Conservation (phyloP, 2,888 invertebrate species). For the Auanema freiburgensis region DNA sequence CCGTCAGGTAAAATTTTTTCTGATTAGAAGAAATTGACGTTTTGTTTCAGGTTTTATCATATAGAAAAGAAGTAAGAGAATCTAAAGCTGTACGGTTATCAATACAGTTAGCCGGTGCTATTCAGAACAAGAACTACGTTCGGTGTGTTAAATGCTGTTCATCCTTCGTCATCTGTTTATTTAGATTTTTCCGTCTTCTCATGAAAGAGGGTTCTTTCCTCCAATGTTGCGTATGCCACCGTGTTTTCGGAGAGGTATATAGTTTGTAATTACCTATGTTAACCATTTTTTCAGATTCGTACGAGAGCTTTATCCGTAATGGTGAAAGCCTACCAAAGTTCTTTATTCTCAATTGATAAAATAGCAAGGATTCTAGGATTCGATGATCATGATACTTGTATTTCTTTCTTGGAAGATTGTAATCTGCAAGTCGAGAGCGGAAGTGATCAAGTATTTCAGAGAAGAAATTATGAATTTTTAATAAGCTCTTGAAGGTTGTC, state of each 20-base stretch:
- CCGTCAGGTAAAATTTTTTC: constrained; percentile 43
- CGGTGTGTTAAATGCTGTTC: no score
- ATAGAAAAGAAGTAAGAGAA: constrained; percentile 77
- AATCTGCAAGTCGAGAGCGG: no score
- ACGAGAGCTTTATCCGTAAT: constrained; percentile 26
- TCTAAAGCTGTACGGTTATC: constrained; percentile 80
- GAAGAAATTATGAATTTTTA: no score
- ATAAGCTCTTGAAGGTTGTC: constrained; percentile 23
- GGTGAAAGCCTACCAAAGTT: constrained; percentile 24
- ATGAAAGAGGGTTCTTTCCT: constrained; percentile 44
- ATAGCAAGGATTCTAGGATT: constrained; percentile 38
- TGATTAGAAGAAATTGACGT: background rate
- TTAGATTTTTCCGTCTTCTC: constrained; percentile 51
- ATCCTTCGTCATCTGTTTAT: background rate
- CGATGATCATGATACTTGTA: constrained; percentile 33
- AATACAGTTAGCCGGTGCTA: constrained; percentile 78
- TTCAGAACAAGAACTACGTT: constrained; percentile 88
- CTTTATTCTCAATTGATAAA: constrained; percentile 28
- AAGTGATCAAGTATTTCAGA: background rate
- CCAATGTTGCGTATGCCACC: constrained; percentile 53
- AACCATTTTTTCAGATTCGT: no score
- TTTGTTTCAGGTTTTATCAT: constrained; percentile 72
- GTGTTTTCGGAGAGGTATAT: constrained; percentile 45
- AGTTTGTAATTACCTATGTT: no score
- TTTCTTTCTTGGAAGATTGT: no score